These are phyloP conservation scores for fruit fly (Drosophila melanogaster) DNA, from an alignment of 1,140 invertebrate species.

Conservation along the genomic window Release_6_plus_ISO1_MT NT_033777.3:18710001-18710500, in stretches of 20 bases:
- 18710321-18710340: slow-evolving; percentile 30
- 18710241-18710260: slow-evolving; percentile 50
- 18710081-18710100: slow-evolving; percentile 32
- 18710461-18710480: slow-evolving; percentile 33
- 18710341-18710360: slow-evolving; percentile 56
- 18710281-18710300: slow-evolving; percentile 47
- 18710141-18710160: slow-evolving; percentile 53
- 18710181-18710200: slow-evolving; percentile 52
- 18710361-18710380: slow-evolving; percentile 71
- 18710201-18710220: slow-evolving; percentile 55
- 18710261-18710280: slow-evolving; percentile 2
- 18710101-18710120: slow-evolving; percentile 23
- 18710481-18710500: slow-evolving; percentile 17
- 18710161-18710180: slow-evolving; percentile 50
- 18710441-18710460: slow-evolving; percentile 37
- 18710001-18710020: not conserved
- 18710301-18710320: slow-evolving; percentile 30
- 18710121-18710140: slow-evolving; percentile 21
- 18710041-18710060: slow-evolving; percentile 17
- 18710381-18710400: slow-evolving; percentile 51
- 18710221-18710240: slow-evolving; percentile 40
- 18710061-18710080: slow-evolving; percentile 17
- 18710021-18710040: slow-evolving; percentile 19
- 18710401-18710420: slow-evolving; percentile 80
- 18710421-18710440: slow-evolving; percentile 76